Percentiles rank a stretch among this genome's conserved stretches.
Conservation (phyloP, 2,797 vertebrate species). For the Cirrhinus mrigala region DNA sequence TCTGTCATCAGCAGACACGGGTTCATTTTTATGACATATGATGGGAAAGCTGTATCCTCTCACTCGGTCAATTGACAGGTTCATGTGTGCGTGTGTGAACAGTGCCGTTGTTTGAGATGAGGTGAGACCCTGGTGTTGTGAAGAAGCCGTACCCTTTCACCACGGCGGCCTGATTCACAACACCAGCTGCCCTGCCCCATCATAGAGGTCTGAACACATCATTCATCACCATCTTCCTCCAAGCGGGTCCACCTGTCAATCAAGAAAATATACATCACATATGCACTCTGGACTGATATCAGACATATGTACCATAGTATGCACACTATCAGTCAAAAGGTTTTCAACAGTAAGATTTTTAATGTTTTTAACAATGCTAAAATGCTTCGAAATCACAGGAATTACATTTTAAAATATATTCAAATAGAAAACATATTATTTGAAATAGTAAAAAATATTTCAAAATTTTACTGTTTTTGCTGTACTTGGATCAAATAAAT, state of each 20-base stretch:
- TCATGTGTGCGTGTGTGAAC: conserved; percentile 20
- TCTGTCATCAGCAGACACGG: background rate
- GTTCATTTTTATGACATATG: background rate
- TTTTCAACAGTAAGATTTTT: no score
- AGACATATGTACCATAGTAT: background rate
- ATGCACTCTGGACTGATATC: background rate
- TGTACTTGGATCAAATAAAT: no score
- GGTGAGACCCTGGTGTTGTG: conserved; percentile 97
- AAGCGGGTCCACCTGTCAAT: conserved; percentile 45
- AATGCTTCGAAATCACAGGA: no score
- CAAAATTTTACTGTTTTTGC: no score
- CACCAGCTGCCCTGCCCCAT: conserved; percentile 96
- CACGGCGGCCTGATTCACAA: conserved; percentile 99
- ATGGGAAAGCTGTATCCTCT: background rate
- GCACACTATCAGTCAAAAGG: background rate
- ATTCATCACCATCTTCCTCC: conserved; percentile 5
- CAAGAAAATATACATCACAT: conserved; percentile 24
- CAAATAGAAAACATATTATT: no score
- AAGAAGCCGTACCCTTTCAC: conserved; percentile 92
- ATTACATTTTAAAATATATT: no score
- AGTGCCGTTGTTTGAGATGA: conserved; percentile 62
- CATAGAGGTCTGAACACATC: conserved; percentile 58
- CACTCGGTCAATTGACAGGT: background rate
- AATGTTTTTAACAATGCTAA: no score
- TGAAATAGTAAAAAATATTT: no score